Conservation (phyloP, 2,113 vertebrate genomes). For the Trematomus loennbergii region DNA sequence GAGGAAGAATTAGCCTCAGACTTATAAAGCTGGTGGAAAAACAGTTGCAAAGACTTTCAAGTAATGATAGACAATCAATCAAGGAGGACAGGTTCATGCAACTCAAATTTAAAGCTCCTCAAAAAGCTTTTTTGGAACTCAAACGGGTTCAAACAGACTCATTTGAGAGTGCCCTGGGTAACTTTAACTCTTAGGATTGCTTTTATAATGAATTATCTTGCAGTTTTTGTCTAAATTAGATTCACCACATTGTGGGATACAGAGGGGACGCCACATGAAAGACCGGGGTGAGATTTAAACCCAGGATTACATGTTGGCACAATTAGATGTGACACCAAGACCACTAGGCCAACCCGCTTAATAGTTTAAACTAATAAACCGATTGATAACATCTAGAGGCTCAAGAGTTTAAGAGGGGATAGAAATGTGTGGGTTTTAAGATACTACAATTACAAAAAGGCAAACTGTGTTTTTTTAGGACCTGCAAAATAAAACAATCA, state of each 20-base stretch:
- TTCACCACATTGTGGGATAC: neutral
- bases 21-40: constrained; percentile 5
- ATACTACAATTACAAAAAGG: neutral
- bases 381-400: too few relatives aligned
- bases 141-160: neutral
- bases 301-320: neutral
- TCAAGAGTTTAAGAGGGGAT: neutral
- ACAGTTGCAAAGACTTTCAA: neutral
- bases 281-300: constrained; percentile 6
- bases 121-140: neutral
- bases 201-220: neutral
- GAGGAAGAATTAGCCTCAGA: constrained; percentile 20
- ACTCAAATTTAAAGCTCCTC: constrained; percentile 9
- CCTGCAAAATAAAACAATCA: constrained; percentile 2
- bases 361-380: neutral
- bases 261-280: neutral
- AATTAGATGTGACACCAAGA: neutral
- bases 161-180: neutral
- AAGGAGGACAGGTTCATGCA: constrained; percentile 17
- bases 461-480: neutral
- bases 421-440: neutral
- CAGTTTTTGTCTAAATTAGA: neutral
- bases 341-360: neutral
- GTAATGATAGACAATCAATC: constrained; percentile 10
- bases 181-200: neutral